These are phyloP conservation scores for Ennomos erosarius DNA, from an alignment of 2,888 invertebrate genomes.

Conservation along the genomic window DNA sequence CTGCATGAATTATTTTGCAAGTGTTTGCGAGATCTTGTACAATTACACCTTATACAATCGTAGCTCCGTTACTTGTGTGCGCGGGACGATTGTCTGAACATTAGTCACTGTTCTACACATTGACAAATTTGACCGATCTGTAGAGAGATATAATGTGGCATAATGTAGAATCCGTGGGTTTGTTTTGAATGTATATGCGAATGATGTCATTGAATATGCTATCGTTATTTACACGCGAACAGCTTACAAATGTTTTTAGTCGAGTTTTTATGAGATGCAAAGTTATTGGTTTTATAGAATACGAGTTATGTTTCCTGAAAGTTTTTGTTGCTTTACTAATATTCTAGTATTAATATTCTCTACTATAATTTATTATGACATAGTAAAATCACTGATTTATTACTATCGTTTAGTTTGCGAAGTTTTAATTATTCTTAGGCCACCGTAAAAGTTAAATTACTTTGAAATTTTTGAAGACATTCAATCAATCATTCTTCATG, in stretches of 20 bases:
- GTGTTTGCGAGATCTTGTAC: background rate
- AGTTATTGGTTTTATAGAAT: constrained; percentile 8
- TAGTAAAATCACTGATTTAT: too few species aligned
- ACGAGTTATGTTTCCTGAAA: too few species aligned
- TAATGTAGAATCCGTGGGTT: constrained; percentile 8
- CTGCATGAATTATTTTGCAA: background rate
- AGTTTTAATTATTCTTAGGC: too few species aligned
- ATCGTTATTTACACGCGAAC: constrained; percentile 25
- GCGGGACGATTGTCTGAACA: background rate
- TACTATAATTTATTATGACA: too few species aligned
- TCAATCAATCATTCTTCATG: too few species aligned
- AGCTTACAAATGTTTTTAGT: constrained; percentile 33
- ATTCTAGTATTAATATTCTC: too few species aligned
- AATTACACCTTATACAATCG: too few species aligned
- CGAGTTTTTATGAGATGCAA: constrained; percentile 27
- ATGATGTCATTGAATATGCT: constrained; percentile 22
- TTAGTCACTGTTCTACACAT: constrained; percentile 9
- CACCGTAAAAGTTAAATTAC: too few species aligned
- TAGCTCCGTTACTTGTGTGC: too few species aligned
- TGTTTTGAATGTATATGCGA: constrained; percentile 25
- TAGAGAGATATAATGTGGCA: constrained; percentile 32
- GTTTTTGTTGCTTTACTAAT: too few species aligned
- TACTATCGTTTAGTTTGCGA: too few species aligned
- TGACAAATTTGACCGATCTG: constrained; percentile 15
- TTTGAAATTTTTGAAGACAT: too few species aligned